Evolutionary conservation across 2,797 vertebrate species (phyloP), one percentile per base, ranked within the genome.

Genomic region (Psittacula echo): DNA sequence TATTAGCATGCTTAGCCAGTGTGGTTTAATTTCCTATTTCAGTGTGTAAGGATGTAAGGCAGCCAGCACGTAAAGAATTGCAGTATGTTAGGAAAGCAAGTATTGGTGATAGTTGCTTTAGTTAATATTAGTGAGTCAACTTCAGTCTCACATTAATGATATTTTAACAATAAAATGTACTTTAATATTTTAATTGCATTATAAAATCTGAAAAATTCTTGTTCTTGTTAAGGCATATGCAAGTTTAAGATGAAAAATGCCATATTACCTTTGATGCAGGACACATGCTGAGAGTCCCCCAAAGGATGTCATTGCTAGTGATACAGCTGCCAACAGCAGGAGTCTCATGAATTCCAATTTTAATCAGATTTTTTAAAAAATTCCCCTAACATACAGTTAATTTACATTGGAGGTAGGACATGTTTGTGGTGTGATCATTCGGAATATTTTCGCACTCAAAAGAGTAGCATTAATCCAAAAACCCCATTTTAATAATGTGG

Each of bases 281-380:
- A 87, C 51, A 62, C 95, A 87, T 92, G 94, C 95, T 83, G 96
- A 83, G 95, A 81, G 87, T 82, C 71, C 84, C 92, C 87, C 86
- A 44, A 81, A 94, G 90, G 93, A 81, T 80, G 89, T 87, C 89
- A 79, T 2, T 82, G 94, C 16, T 44, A 64, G 88, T 61, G 91
- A 81, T 94, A 68, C 97, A 97, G 95, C 97, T 96, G 96, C 94
- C 94, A 96, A 73, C 95, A 97, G 94, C 93, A 95, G 97, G 96
- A 95, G 90, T 32, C 87, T 95, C 93, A 87, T 83, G 95, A 94
- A 96, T 96, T 92, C 74, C 89, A 95, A 76, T 96, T 96, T 90
- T 83, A 94, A 96, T 96, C 95, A 96, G 87, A 56, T 89, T 87
- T 92, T 71, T 34, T 0, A 0, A 32, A 80, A 73, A 87, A 45